Evolutionary conservation across 2,113 vertebrate species (phyloP).

Genomic region (Neodontobutis hainanensis): DNA sequence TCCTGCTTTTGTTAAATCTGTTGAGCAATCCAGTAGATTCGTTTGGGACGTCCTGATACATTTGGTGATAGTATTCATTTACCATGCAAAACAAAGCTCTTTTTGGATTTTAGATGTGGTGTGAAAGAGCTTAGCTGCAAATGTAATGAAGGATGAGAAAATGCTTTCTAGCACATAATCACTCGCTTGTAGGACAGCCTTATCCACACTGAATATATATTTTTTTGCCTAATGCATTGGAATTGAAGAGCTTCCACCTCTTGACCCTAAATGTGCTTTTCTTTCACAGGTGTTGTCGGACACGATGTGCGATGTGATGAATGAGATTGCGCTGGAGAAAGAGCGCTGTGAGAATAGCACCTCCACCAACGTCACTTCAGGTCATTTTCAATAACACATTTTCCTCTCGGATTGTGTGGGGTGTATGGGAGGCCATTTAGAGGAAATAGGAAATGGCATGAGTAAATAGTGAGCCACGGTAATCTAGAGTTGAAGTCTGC

Average conservation of each 20-base stretch:
- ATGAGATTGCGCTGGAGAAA: conserved; percentile 75
- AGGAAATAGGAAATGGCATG: conserved; percentile 28
- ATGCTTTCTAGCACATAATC: conserved; percentile 2
- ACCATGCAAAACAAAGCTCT: conserved; percentile 24
- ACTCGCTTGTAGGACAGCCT: background rate
- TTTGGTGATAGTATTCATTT: conserved; percentile 61
- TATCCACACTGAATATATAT: conserved; percentile 6
- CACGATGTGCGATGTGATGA: conserved; percentile 78
- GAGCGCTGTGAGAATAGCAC: conserved; percentile 72
- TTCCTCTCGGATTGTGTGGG: conserved; percentile 18
- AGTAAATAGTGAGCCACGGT: conserved; percentile 18
- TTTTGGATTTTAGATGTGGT: conserved; percentile 36
- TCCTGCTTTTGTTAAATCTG: conserved; percentile 66
- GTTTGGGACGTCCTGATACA: conserved; percentile 46
- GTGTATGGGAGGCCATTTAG: conserved; percentile 26
- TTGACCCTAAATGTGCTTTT: conserved; percentile 26
- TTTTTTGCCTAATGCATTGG: background rate
- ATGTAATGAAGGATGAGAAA: conserved; percentile 1
- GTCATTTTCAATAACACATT: conserved; percentile 53
- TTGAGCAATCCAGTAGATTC: conserved; percentile 68
- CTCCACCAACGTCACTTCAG: conserved; percentile 75
- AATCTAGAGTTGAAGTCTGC: background rate
- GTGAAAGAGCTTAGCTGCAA: conserved; percentile 30
- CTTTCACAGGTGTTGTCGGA: conserved; percentile 61
- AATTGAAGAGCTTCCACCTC: background rate